Evolutionary conservation across 2,888 invertebrate species (phyloP), one percentile per base, ranked within the genome.

Genomic region (Leptarthrus brevirostris): DNA sequence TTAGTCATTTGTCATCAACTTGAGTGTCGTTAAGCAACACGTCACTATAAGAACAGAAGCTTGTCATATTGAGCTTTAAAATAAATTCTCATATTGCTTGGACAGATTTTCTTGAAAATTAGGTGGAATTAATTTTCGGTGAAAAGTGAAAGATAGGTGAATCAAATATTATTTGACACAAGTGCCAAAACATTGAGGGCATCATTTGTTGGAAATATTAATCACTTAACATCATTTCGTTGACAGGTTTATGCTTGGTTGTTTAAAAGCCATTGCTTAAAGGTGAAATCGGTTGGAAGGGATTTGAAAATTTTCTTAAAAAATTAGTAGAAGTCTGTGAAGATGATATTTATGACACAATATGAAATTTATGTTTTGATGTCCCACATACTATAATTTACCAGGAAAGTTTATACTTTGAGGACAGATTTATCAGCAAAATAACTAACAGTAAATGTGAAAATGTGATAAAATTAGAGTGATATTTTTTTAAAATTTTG

Each of bases 151-250:
- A 20, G 64, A 44, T 16, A 44, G 40, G 64, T 64, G 40, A 44
- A 64, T 64, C 24, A 64, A 64, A 44, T 58, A 22, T 18, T 64
- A 44, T 64, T 64, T 44, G 64, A 64, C 64, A 44, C 22, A 44
- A 64, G 10, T 64, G 64, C 47, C 64, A 64, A 64, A 64, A 64
- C 22, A 44, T 20, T 22, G 2, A 16, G 14, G 36, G 18, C 18
- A 18, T 8, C 16, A 49, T 20, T 49, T 1, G 49, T 5, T 49
- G 49, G 49, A 2, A 8, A 49, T 5, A 14, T 49, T 49, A 49
- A 49, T 49, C 20, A 20, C 49, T 49, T 49, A 16, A 18, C 16
- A 49, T 49, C 49, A 49, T 16, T 16, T 6, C 12, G 49, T 0
- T 8, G 49, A 49, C 49, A 49, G 49, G 18, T 49, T 49, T 12